Base-by-base conservation (phyloP, 2,888 invertebrate species). In the Unio pictorum region DNA sequence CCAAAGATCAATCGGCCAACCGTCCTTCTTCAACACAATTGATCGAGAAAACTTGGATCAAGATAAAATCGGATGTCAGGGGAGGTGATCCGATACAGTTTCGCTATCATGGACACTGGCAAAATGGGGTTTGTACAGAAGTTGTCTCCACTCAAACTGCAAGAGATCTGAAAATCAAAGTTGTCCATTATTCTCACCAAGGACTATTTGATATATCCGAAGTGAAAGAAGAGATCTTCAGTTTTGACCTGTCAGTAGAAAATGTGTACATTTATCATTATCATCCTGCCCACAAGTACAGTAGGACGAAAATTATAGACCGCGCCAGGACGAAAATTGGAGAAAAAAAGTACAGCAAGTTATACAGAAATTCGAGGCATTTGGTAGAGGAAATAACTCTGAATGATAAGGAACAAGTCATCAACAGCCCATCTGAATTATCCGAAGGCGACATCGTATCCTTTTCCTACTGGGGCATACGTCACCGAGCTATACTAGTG, bases 241-340 rank as follows among this genome's bases (percentile, higher is more conserved):
- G 18, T 18, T 64, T 74, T 64, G 71, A 74, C 26, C 58, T 74
- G 45, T 66, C 64, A 18, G 26, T 30, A 1, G 68, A 66, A 28
- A 64, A 74, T 34, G 60, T 74, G 7, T 68, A 66, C 71, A 68
- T 71, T 23, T 68, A 68, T 56, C 57, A 61, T 6, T 66, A 66
- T 56, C 71, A 68, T 58, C 68, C 70, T 0, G 18, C 66, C 2
- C 66, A 66, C 26, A 30, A 56, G n/a, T 74, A 55, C 56, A 59
- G 56, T 8, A 63, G 15, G n/a, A 20, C 60, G 15, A 64, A 66
- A 17, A 34, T 74, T 4, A n/a, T 74, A 6, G 30, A 61, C 6
- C 23, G 71, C 17, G 71, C 71, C 4, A 68, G 69, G 55, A 64
- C 28, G 4, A 62, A 58, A 23, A 58, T 71, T 23, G 74, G 68